A percentile compares a stretch with the other conserved stretches of the same genome.
phyloP scores from a whole-genome alignment of 1,140 invertebrate species.

The Pogonomyrmex barbatus region DNA sequence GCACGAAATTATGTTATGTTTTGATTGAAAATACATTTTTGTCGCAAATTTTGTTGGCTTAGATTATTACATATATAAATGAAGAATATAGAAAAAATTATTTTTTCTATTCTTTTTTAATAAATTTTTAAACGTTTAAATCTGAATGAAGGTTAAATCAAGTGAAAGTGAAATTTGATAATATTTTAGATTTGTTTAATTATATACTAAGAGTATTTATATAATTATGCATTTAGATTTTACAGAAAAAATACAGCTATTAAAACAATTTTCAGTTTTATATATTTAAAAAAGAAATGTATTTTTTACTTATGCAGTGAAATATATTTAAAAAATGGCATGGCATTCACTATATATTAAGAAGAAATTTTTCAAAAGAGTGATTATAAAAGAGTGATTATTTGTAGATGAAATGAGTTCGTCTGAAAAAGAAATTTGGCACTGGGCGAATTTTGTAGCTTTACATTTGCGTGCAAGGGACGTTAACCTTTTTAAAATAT shows the following conservation, averaged over 20 bases:
- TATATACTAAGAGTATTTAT: neutral
- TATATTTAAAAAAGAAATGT: neutral
- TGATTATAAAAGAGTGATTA: conserved; percentile 1
- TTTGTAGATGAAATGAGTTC: conserved; percentile 21
- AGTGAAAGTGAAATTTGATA: too few species aligned
- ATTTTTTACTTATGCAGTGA: too few species aligned
- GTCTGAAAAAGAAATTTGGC: neutral
- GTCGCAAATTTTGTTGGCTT: neutral
- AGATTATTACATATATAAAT: neutral
- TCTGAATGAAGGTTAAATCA: neutral
- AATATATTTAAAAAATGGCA: too few species aligned
- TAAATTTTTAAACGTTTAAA: neutral
- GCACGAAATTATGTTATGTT: neutral
- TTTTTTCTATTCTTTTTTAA: neutral
- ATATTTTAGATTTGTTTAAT: neutral
- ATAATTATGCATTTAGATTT: neutral
- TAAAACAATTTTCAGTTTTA: neutral
- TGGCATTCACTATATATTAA: neutral
- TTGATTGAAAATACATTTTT: conserved; percentile 15
- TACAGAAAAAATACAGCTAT: neutral
- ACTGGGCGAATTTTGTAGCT: conserved; percentile 8
- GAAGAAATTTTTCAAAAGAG: neutral
- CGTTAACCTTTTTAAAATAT: conserved; percentile 46
- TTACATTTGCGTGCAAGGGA: conserved; percentile 14
- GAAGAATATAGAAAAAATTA: neutral